These are phyloP conservation scores for Panthera leo DNA, from an alignment of 2,113 vertebrate species.

Conservation along the genomic window DNA sequence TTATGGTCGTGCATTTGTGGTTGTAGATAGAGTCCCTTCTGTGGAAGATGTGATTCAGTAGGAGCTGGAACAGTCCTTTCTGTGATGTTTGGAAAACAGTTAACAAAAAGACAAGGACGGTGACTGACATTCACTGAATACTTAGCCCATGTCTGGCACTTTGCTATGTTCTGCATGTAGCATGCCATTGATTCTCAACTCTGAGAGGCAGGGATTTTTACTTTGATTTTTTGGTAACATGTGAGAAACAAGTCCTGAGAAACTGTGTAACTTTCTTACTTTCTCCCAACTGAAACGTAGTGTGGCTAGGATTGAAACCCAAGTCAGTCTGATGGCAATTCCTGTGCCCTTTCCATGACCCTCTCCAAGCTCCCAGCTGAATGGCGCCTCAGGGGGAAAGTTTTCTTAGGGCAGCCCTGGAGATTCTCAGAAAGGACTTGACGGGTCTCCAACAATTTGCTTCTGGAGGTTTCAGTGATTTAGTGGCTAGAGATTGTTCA, in stretches of 20 bases:
- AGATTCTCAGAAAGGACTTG: not conserved
- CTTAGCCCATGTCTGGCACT: not conserved
- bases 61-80: not conserved
- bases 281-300: not conserved
- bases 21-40: not conserved
- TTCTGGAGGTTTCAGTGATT: not conserved
- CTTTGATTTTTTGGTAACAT: not conserved
- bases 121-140: not conserved
- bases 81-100: not conserved
- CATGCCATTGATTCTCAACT: not conserved
- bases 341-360: not conserved
- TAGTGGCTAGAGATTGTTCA: not conserved
- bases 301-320: not conserved
- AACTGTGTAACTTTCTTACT: not conserved
- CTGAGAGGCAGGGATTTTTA: not conserved
- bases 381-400: not conserved
- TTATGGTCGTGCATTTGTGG: too few species aligned
- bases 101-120: not conserved
- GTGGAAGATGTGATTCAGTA: too few species aligned
- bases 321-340: not conserved
- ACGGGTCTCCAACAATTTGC: not conserved
- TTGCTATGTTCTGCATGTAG: not conserved
- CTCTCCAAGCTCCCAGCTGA: accelerated
- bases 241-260: not conserved
- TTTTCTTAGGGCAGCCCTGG: not conserved